phyloP scores from a whole-genome alignment of 2,888 invertebrate genomes.

The Cremastobaeus sp. region DNA sequence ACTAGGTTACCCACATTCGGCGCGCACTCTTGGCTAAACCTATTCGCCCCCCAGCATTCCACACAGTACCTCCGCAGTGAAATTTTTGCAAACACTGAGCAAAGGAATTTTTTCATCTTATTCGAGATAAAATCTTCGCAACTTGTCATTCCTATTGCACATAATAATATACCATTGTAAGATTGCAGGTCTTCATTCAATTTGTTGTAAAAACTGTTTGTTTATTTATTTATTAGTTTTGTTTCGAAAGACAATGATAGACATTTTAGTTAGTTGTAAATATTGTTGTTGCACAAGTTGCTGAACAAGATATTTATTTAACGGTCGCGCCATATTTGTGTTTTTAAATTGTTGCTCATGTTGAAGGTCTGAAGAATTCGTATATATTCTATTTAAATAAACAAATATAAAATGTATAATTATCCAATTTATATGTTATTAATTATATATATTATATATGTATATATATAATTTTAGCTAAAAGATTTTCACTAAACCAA shows the following conservation, averaged over 20 bases:
- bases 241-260: conserved; percentile 5
- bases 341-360: too few relatives aligned
- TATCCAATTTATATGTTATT: too few relatives aligned
- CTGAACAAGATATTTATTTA: conserved; percentile 18
- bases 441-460: too few relatives aligned
- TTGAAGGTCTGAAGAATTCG: too few relatives aligned
- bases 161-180: conserved; percentile 15
- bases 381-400: too few relatives aligned
- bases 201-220: conserved; percentile 14
- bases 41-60: conserved; percentile 52
- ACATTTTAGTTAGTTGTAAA: conserved; percentile 6
- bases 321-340: too few relatives aligned
- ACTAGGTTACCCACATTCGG: conserved; percentile 75
- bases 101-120: conserved; percentile 19
- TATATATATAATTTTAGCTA: too few relatives aligned
- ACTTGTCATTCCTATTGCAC: conserved; percentile 27
- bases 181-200: conserved; percentile 19
- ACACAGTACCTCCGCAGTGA: conserved; percentile 29
- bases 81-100: conserved; percentile 36
- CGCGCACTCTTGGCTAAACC: conserved; percentile 26
- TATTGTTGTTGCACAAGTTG: too few relatives aligned
- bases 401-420: too few relatives aligned
- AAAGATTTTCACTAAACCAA: too few relatives aligned
- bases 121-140: conserved; percentile 25
- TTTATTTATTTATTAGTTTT: background rate